phyloP scores from a whole-genome alignment of 2,113 vertebrate species.

The Cheirogaleus medius region DNA sequence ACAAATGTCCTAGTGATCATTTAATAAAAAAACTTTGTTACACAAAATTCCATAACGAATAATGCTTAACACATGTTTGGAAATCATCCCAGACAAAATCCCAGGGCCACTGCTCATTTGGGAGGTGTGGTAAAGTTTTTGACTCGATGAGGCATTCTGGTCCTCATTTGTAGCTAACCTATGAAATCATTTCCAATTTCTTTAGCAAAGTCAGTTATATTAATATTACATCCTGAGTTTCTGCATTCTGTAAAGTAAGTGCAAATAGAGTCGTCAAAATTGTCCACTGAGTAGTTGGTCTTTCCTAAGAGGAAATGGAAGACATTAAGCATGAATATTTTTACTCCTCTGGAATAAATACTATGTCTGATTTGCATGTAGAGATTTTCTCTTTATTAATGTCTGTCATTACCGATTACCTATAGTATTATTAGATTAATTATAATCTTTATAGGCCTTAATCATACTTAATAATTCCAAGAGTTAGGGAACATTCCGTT shows the following conservation, averaged over 20 bases:
- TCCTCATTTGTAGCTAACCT: not conserved
- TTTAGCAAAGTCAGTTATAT: not conserved
- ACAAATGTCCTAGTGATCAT: not conserved
- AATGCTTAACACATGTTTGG: slow-evolving; percentile 17
- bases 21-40: not conserved
- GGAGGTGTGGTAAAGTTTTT: not conserved
- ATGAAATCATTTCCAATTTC: not conserved
- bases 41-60: slow-evolving; percentile 5
- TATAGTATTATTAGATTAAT: not conserved
- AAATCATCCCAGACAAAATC: not conserved
- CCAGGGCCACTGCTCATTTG: not conserved
- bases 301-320: not conserved
- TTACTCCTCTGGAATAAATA: not conserved
- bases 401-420: not conserved
- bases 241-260: not conserved
- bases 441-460: not conserved
- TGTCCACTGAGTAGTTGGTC: not conserved
- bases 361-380: not conserved
- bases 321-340: not conserved
- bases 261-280: not conserved
- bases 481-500: not conserved
- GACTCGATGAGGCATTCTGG: not conserved
- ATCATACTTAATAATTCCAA: not conserved
- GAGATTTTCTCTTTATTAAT: not conserved
- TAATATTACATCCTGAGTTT: too few relatives aligned